Evolutionary conservation across 2,888 invertebrate genomes (phyloP).

Genomic region (Busseola fusca): DNA sequence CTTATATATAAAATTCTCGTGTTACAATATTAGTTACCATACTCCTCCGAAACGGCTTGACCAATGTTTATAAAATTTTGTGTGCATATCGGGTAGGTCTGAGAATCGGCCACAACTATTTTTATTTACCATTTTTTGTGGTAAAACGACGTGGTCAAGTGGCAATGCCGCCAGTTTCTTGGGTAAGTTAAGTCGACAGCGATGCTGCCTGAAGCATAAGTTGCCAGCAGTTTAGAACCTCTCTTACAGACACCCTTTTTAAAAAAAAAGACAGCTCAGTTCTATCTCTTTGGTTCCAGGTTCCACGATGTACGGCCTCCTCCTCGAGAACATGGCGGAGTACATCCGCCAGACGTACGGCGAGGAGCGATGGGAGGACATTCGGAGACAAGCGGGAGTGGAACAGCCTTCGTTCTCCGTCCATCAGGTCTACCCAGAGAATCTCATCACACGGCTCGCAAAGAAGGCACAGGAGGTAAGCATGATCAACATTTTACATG

Average conservation of each 20-base stretch:
- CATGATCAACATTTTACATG: neutral
- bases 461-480: conserved; percentile 93
- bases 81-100: too few relatives aligned
- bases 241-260: neutral
- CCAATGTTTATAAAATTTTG: too few relatives aligned
- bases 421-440: conserved; percentile 98
- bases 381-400: conserved; percentile 95
- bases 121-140: too few relatives aligned
- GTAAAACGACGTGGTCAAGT: too few relatives aligned
- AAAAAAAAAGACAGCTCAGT: neutral
- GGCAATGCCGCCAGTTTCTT: too few relatives aligned
- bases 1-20: too few relatives aligned
- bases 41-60: too few relatives aligned
- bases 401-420: conserved; percentile 96
- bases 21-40: too few relatives aligned
- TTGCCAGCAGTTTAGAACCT: neutral
- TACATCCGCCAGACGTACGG: conserved; percentile 98
- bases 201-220: neutral
- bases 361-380: conserved; percentile 97
- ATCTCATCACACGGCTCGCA: conserved; percentile 94
- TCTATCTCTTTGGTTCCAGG: conserved; percentile 59
- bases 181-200: too few relatives aligned
- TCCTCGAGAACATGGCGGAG: conserved; percentile 97
- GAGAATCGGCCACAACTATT: too few relatives aligned
- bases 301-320: conserved; percentile 96